Evolutionary conservation across 2,888 invertebrate genomes (phyloP), one percentile per base, ranked within the genome.

Genomic region (Dynastes tityus): DNA sequence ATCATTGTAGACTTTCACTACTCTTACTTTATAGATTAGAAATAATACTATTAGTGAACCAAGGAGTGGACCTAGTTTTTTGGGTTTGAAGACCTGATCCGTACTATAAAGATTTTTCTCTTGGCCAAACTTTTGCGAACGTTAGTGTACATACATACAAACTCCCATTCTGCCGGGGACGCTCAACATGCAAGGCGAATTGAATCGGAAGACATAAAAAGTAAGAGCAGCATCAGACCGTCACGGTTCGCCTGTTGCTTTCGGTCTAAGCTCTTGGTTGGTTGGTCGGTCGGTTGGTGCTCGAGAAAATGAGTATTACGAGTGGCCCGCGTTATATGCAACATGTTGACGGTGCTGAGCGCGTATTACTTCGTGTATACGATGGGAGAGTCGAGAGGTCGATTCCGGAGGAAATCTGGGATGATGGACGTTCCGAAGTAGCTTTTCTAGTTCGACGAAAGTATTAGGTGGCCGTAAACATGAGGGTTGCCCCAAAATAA

Each of bases 141-240:
- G 51, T 1, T 51, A 51, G n/a, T 51, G 22, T 22, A n/a, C 9
- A 9, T 51, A 53, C 53, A 27, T 9, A 29, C 22, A 61, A 61
- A 9, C 29, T 27, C 5, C 8, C 27, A 11, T 11, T 29, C 22
- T 22, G 27, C 11, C 8, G 6, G 3, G 22, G 29, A 27, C 61
- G 55, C 58, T 2, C 51, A 13, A 13, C 63, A 68, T 68, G 68
- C 51, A 71, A 74, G 61, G 27, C 49, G 27, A 74, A 74, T 74
- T 74, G 73, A 61, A 74, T 61, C 49, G 73, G 61, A 61, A 74
- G 63, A 61, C n/a, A 61, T 61, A 74, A 74, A 61, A 74, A 40
- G 45, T 74, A 61, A 74, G 73, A 61, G 27, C 49, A 45, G 49
- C 49, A 68, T 49, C 27, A 61, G 61, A 55, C 27, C 51, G 51